Base-by-base conservation (phyloP, 2,113 vertebrate genomes). In the Dasyornis broadbenti region DNA sequence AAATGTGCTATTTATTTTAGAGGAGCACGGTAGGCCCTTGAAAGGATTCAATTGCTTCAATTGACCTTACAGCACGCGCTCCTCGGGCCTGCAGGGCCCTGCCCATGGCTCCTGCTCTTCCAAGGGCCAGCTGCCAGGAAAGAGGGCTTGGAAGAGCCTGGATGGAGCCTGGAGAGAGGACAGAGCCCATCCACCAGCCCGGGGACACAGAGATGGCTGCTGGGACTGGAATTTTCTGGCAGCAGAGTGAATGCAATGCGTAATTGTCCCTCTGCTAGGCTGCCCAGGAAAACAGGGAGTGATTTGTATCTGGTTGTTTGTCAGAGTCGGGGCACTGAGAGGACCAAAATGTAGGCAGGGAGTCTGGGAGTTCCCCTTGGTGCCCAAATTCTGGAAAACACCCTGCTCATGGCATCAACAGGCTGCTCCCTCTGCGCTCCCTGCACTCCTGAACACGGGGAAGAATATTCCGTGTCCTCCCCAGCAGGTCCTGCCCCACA, bases 1-100 rank as follows among this genome's bases (percentile, higher is more conserved):
- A 96, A 95, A 89, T 66, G 96, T 56, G 81, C 47, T 95, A 15
- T 93, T 93, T 95, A 64, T 97, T 95, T 87, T 22, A 59, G 31
- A 54, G 31, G 65, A 86, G 56, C 79, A 69, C 19, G 28, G 81
- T 7, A 37, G 77, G 65, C 66, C 60, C 66, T 54, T 59, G 53
- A 61, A 95, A 86, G 92, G 75, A 90, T 76, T 80, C 52, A 49
- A 1, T 79, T 47, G 15, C 84, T 91, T 20, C 82, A 30, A 64
- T 2, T 91, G 80, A 82, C 86, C 89, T 85, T 68, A 44, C 65
- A 70, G 59, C 57, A 13, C 16, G 5, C 89, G 37, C 84, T 82
- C 72, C 71, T 16, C 5, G 15, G 76, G 60, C 78, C 87, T 72
- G 78, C 76, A 71, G 81, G 95, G 85, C 80, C 66, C 81, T 96